Conservation (phyloP, 2,888 invertebrate species). For the Acronicta leporina region DNA sequence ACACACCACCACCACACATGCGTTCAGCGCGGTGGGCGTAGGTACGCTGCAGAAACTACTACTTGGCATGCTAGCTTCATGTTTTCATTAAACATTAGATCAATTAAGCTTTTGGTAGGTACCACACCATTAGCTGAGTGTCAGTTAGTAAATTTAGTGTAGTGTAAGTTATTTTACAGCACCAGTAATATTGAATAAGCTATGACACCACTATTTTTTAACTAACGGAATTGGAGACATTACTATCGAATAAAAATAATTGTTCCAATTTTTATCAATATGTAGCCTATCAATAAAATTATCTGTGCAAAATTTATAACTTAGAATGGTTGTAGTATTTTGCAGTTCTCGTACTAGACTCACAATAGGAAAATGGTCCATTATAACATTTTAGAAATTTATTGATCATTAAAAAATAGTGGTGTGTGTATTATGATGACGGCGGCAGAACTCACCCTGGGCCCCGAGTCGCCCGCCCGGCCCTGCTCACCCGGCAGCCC, state of each 20-base stretch:
- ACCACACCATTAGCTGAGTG: not conserved
- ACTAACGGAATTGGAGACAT: too few species aligned
- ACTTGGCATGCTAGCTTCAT: constrained; percentile 23
- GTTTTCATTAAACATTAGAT: not conserved
- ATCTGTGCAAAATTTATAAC: too few species aligned
- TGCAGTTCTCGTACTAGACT: too few species aligned
- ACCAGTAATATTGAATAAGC: not conserved
- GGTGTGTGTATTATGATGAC: not conserved
- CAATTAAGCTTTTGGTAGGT: not conserved
- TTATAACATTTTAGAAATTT: too few species aligned
- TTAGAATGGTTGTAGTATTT: too few species aligned
- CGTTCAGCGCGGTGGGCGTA: not conserved
- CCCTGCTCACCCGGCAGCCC: constrained; percentile 94
- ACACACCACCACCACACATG: constrained; percentile 8
- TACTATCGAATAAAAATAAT: too few species aligned
- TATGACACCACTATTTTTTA: too few species aligned
- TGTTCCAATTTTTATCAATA: too few species aligned
- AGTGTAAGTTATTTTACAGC: constrained; percentile 12
- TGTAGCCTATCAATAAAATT: too few species aligned
- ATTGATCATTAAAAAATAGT: too few species aligned
- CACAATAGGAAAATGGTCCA: too few species aligned
- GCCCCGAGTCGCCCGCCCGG: constrained; percentile 93
- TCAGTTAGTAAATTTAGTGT: constrained; percentile 6
- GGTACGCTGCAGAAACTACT: not conserved
- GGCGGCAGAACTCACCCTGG: constrained; percentile 91